phyloP scores from a whole-genome alignment of 2,797 vertebrate genomes.

The Ambastaia sidthimunki region DNA sequence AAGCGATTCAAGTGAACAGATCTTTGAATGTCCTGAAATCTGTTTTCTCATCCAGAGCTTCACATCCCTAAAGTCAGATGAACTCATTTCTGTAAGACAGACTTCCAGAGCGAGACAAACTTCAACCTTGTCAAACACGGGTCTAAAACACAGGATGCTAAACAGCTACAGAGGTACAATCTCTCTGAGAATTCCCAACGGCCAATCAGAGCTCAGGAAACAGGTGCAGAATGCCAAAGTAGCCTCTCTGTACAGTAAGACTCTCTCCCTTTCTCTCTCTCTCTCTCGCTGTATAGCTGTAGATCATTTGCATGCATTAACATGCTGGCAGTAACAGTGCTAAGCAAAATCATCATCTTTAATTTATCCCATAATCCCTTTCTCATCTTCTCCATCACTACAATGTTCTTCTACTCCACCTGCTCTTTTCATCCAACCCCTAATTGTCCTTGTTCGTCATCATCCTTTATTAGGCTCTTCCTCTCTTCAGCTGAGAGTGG shows the following conservation, averaged over 20 bases:
- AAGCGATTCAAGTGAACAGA: slow-evolving; percentile 15
- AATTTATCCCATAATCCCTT: slow-evolving; percentile 72
- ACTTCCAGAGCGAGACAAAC: slow-evolving; percentile 28
- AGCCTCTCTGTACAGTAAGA: slow-evolving; percentile 6
- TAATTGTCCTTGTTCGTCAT: neutral
- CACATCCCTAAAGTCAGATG: slow-evolving; percentile 21
- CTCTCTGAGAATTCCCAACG: slow-evolving; percentile 30
- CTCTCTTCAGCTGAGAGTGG: neutral
- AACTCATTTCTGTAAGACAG: slow-evolving; percentile 26
- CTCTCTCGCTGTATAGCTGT: slow-evolving; percentile 64
- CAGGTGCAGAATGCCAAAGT: slow-evolving; percentile 57
- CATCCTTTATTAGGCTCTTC: neutral
- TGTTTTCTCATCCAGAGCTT: neutral
- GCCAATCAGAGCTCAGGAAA: slow-evolving; percentile 45
- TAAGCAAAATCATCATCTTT: slow-evolving; percentile 72
- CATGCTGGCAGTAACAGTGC: slow-evolving; percentile 58
- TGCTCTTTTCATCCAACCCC: slow-evolving; percentile 19
- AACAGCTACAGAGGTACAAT: slow-evolving; percentile 49
- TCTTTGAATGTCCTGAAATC: neutral
- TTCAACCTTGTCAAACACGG: slow-evolving; percentile 51
- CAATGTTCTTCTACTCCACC: neutral
- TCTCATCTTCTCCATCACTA: slow-evolving; percentile 14
- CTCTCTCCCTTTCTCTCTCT: neutral
- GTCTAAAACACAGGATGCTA: slow-evolving; percentile 43
- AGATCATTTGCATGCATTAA: slow-evolving; percentile 83